Conservation (phyloP, 1,140 invertebrate species). For the Geopemphigus sp. region DNA sequence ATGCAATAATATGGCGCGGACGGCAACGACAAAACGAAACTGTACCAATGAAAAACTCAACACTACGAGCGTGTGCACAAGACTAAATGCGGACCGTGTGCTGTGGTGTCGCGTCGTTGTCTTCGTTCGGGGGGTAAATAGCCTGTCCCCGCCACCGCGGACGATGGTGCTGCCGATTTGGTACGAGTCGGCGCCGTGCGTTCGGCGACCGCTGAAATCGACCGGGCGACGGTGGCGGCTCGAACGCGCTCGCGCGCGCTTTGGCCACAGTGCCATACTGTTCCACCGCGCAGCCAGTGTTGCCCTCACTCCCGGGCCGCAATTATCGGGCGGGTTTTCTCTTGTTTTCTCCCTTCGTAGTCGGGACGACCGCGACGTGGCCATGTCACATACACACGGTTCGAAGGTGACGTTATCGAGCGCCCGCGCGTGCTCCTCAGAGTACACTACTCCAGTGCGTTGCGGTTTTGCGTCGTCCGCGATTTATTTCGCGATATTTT, state of each 20-base stretch:
- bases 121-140: conserved; percentile 8
- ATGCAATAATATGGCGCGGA: background rate
- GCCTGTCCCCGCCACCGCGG: background rate
- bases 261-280: background rate
- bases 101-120: background rate
- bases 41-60: no score
- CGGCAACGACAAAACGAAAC: background rate
- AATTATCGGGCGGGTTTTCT: background rate
- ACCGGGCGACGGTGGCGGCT: background rate
- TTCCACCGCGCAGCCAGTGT: conserved; percentile 2
- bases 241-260: background rate
- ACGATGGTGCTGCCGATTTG: conserved; percentile 24
- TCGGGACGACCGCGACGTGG: no score
- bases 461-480: no score
- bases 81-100: conserved; percentile 6
- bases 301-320: background rate
- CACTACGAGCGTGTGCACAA: conserved; percentile 42
- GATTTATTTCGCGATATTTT: no score
- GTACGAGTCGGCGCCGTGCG: conserved; percentile 2
- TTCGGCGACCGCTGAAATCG: background rate
- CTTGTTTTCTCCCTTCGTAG: no score
- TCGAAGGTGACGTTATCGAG: background rate
- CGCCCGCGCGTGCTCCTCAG: no score
- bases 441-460: no score
- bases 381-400: background rate